Evolutionary conservation across 1,140 invertebrate genomes (phyloP).

Genomic region (Meloidogyne chitwoodi): DNA sequence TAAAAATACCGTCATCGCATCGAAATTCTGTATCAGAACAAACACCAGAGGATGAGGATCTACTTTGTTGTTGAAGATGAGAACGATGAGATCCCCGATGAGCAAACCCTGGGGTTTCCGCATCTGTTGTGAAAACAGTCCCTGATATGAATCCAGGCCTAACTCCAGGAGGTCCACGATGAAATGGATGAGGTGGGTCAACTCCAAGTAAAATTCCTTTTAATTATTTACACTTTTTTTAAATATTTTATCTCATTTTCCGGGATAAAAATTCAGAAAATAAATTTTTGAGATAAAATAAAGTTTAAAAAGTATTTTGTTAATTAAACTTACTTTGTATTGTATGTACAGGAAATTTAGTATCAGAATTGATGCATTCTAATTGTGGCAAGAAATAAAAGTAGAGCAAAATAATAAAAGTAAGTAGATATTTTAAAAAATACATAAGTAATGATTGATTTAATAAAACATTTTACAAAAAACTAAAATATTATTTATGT

Average conservation of each 20-base stretch:
- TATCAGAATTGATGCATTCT: slow-evolving; percentile 5
- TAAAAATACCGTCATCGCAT: slow-evolving; percentile 47
- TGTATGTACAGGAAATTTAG: slow-evolving; percentile 18
- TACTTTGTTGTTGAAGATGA: background rate
- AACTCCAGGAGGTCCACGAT: slow-evolving; percentile 3
- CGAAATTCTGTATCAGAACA: slow-evolving; percentile 56
- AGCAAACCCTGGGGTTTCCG: background rate
- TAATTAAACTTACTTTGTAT: slow-evolving; percentile 9
- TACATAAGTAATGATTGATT: background rate
- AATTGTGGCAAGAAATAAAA: background rate
- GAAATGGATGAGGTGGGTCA: slow-evolving; percentile 7
- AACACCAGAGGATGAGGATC: slow-evolving; percentile 1
- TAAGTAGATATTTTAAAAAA: background rate
- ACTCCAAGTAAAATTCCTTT: background rate
- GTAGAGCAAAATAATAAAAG: slow-evolving; percentile 1
- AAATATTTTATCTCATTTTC: background rate
- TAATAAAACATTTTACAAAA: slow-evolving; percentile 1
- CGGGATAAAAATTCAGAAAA: background rate
- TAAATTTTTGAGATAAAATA: background rate
- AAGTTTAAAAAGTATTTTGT: background rate
- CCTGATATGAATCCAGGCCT: slow-evolving; percentile 11
- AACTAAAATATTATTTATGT: background rate
- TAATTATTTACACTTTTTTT: background rate
- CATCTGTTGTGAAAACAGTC: slow-evolving; percentile 1
- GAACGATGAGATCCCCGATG: background rate